Base-by-base conservation (phyloP, 2,888 invertebrate species). In the Cryptosula pallasiana region DNA sequence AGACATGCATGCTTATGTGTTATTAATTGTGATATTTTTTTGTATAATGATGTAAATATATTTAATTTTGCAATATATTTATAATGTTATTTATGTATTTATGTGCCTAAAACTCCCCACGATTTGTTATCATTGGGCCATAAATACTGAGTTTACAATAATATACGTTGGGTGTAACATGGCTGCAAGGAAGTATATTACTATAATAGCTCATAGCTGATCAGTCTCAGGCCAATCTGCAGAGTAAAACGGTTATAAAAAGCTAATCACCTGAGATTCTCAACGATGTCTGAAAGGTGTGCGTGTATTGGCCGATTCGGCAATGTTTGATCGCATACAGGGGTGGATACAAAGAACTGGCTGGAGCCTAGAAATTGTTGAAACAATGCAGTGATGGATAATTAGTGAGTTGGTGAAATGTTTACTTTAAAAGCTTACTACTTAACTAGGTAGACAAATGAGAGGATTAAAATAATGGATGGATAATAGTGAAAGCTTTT, bases 201-300 rank as follows among this genome's bases (percentile, higher is more conserved):
- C 9, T 45, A 45, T 45, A 20, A 45, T 45, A 45, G 45, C 45
- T 20, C 5, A 20, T 20, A 45, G 45, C 20, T 45, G 20, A 45
- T 45, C 45, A 45, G 45, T 45, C 45, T 13, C 9, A 45, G 5
- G 45, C 45, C 45, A 45, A 45, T 45, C 45, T 5, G 20, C 9
- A 45, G 45, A 9, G 45, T 13, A 20, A 45, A 45, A 45, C 9
- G 20, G 20, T 45, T 45, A 32, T 63, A 32, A 63, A 63, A 63
- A 63, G 63, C 63, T 63, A 63, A 63, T 63, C 63, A 63, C 29
- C n/a, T n/a, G 32, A 13, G 13, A 20, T 63, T 63, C 63, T 63
- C 32, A 25, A 63, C 9, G 63, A 63, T 63, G 63, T 5, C 9
- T 63, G 32, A 63, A 32, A 63, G 63, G 32, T 63, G 63, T 25